These are phyloP conservation scores for Andrena flavipes DNA, from an alignment of 2,888 invertebrate genomes.

Conservation along the genomic window DNA sequence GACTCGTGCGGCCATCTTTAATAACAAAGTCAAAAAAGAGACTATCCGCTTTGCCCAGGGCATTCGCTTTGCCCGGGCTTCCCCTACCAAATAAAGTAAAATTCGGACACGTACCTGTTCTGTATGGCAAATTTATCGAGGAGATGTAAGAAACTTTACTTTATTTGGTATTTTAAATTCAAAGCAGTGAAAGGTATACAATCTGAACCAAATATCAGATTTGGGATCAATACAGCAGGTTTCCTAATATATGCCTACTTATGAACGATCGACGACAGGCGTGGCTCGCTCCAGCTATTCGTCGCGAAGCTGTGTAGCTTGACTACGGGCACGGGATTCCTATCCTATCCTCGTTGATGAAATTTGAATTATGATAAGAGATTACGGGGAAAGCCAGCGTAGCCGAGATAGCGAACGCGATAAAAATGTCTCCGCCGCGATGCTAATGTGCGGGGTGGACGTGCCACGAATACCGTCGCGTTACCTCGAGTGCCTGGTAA, in stretches of 20 bases:
- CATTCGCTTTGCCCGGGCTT: too few relatives aligned
- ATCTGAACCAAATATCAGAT: too few relatives aligned
- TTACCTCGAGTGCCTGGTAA: conserved; percentile 33
- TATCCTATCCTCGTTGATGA: conserved; percentile 48
- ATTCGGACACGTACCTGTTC: too few relatives aligned
- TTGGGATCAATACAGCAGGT: too few relatives aligned
- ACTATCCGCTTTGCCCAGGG: too few relatives aligned
- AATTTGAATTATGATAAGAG: conserved; percentile 67
- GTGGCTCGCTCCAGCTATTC: conserved; percentile 25
- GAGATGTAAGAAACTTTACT: too few relatives aligned
- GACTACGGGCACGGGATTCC: neutral
- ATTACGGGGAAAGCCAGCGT: conserved; percentile 47
- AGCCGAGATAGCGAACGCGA: conserved; percentile 45
- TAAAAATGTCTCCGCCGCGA: conserved; percentile 61
- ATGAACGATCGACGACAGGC: conserved; percentile 25
- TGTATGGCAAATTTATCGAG: too few relatives aligned
- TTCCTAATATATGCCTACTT: neutral
- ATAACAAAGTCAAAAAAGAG: too few relatives aligned
- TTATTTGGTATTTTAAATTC: too few relatives aligned
- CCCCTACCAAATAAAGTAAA: too few relatives aligned
- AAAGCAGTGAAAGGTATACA: too few relatives aligned
- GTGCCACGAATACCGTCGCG: conserved; percentile 64
- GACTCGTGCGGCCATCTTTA: too few relatives aligned
- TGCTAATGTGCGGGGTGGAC: conserved; percentile 57
- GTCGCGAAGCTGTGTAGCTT: conserved; percentile 20